phyloP scores from a whole-genome alignment of 2,888 invertebrate species.

The Drosophila ezoana region DNA sequence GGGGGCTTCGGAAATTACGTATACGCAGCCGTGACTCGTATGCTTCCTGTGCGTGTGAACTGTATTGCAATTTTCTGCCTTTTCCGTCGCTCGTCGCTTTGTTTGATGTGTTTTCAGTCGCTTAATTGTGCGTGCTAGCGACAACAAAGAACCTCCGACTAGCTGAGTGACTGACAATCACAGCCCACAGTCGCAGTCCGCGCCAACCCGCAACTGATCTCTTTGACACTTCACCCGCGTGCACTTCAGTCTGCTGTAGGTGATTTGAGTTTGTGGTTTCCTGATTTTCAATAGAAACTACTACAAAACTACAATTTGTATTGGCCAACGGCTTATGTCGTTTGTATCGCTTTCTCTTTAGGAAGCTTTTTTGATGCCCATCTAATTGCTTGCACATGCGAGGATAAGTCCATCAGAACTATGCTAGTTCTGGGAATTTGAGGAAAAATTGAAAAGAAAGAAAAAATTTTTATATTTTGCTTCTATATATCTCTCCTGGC shows the following conservation, averaged over 20 bases:
- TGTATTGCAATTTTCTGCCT: slow-evolving; percentile 23
- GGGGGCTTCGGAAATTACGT: slow-evolving; percentile 24
- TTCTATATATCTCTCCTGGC: too few relatives aligned
- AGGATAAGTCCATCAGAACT: neutral
- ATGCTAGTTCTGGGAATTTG: neutral
- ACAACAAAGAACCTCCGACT: slow-evolving; percentile 35
- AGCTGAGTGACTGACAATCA: slow-evolving; percentile 17
- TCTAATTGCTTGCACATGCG: slow-evolving; percentile 4
- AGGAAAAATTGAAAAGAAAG: neutral
- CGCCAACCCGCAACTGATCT: slow-evolving; percentile 9
- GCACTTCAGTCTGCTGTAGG: slow-evolving; percentile 7
- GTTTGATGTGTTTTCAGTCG: slow-evolving; percentile 48
- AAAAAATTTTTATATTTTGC: neutral
- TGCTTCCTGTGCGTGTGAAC: slow-evolving; percentile 20
- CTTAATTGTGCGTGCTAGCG: slow-evolving; percentile 65
- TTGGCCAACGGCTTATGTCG: slow-evolving; percentile 10
- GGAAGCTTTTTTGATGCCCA: neutral
- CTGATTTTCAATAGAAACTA: slow-evolving; percentile 10
- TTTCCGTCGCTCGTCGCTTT: slow-evolving; percentile 21
- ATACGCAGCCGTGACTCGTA: slow-evolving; percentile 14
- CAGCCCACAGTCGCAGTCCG: neutral
- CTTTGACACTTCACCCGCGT: slow-evolving; percentile 11
- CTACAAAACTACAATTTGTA: too few relatives aligned
- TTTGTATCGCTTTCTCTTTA: neutral
- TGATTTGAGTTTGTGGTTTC: slow-evolving; percentile 7